Evolutionary conservation across 2,888 invertebrate species (phyloP).

Genomic region (Zygaena filipendulae): DNA sequence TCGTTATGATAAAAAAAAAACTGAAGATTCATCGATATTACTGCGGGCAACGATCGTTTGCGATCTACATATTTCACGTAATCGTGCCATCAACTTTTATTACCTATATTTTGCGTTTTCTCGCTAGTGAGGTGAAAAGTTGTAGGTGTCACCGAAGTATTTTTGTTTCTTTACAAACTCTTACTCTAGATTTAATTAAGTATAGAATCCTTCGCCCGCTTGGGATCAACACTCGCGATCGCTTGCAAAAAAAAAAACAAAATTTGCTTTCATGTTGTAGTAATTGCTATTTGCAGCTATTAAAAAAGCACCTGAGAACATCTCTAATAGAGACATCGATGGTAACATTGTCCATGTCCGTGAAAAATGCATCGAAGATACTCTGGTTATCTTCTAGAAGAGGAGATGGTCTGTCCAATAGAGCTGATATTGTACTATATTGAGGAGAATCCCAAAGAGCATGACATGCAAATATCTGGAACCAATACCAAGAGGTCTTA

Average conservation of each 20-base stretch:
- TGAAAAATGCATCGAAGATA: conserved; percentile 63
- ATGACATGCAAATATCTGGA: conserved; percentile 73
- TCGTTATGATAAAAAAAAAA: no score
- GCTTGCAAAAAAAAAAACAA: background rate
- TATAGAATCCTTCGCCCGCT: background rate
- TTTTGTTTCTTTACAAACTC: no score
- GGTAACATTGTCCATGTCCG: conserved; percentile 60
- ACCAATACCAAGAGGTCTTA: no score
- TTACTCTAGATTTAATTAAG: no score
- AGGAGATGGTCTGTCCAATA: conserved; percentile 75
- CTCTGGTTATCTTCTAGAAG: conserved; percentile 61
- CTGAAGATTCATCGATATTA: no score
- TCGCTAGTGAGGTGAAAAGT: no score
- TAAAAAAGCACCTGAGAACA: conserved; percentile 66
- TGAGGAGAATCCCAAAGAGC: conserved; percentile 75
- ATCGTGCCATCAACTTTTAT: no score
- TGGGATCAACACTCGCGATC: background rate
- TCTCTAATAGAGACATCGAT: conserved; percentile 62
- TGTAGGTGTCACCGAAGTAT: no score
- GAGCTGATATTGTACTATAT: conserved; percentile 71
- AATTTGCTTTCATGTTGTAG: background rate
- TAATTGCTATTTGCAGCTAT: no score
- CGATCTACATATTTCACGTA: no score
- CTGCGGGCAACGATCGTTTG: no score
- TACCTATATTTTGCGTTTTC: no score